Evolutionary conservation across 2,797 vertebrate genomes (phyloP).

Genomic region (Sebastes taczanowskii): DNA sequence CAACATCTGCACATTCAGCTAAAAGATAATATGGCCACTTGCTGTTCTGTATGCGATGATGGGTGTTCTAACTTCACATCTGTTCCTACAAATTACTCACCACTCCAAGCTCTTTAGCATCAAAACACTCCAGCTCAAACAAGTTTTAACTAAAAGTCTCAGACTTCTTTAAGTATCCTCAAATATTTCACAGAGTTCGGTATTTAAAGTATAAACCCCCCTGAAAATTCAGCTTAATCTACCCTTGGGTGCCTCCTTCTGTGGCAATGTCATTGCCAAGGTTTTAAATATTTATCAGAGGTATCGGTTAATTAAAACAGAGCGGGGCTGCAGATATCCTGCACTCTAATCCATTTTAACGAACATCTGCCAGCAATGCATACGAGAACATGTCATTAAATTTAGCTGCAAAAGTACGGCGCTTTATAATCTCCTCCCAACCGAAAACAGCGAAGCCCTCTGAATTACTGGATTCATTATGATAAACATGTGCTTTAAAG

Average conservation of each 20-base stretch:
- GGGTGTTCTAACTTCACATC: not conserved
- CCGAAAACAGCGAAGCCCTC: constrained; percentile 29
- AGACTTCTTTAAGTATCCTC: constrained; percentile 1
- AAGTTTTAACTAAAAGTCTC: not conserved
- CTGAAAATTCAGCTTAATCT: constrained; percentile 44
- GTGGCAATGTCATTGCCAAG: constrained; percentile 79
- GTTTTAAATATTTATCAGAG: constrained; percentile 85
- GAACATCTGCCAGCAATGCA: constrained; percentile 77
- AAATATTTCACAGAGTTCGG: constrained; percentile 23
- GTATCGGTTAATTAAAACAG: constrained; percentile 86
- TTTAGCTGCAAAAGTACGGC: constrained; percentile 52
- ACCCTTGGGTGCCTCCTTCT: constrained; percentile 70
- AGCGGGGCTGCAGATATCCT: constrained; percentile 79
- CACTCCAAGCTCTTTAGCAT: constrained; percentile 1
- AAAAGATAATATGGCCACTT: not conserved
- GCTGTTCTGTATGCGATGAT: not conserved
- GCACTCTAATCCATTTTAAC: constrained; percentile 80
- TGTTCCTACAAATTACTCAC: not conserved
- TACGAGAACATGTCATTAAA: constrained; percentile 72
- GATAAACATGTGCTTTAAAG: constrained; percentile 28
- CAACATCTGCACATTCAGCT: not conserved
- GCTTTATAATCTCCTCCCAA: constrained; percentile 51
- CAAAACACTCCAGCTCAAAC: not conserved
- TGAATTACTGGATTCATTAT: constrained; percentile 37
- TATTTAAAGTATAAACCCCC: constrained; percentile 44